These are phyloP conservation scores for Drosophila conformis DNA, from an alignment of 2,888 invertebrate genomes.

Conservation along the genomic window DNA sequence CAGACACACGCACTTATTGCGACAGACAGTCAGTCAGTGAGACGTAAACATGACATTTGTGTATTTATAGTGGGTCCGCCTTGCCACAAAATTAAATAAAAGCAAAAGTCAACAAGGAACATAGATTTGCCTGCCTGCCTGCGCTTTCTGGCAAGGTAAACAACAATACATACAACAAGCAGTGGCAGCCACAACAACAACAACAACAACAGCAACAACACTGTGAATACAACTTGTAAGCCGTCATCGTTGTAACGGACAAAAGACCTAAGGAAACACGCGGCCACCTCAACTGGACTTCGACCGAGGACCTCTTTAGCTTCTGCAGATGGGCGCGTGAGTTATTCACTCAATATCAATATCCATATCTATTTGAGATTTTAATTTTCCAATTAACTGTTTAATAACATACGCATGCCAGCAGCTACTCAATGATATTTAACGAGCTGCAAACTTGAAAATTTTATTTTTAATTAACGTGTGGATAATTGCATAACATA, in stretches of 20 bases:
- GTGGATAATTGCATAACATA: background rate
- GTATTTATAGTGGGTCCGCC: slow-evolving; percentile 72
- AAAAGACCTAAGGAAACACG: slow-evolving; percentile 54
- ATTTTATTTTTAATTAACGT: background rate
- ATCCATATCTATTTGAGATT: background rate
- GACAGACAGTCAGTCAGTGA: slow-evolving; percentile 25
- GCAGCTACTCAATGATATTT: background rate
- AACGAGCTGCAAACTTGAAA: background rate
- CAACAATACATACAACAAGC: slow-evolving; percentile 55
- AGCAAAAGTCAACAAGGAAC: slow-evolving; percentile 79
- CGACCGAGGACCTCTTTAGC: slow-evolving; percentile 39
- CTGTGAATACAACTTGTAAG: slow-evolving; percentile 62
- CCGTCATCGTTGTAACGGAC: slow-evolving; percentile 74
- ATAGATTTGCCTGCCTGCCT: slow-evolving; percentile 73
- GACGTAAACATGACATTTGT: slow-evolving; percentile 61
- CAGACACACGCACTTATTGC: slow-evolving; percentile 31
- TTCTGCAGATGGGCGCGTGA: slow-evolving; percentile 48
- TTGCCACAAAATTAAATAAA: slow-evolving; percentile 80
- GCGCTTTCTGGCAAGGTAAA: slow-evolving; percentile 72
- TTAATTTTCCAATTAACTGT: background rate
- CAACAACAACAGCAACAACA: slow-evolving; percentile 18
- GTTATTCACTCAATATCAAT: background rate
- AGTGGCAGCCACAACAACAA: slow-evolving; percentile 31
- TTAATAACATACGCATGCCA: background rate
- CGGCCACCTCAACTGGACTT: slow-evolving; percentile 45